A percentile compares a stretch with the other conserved stretches of the same genome.
Conservation (phyloP, 2,797 vertebrate species). For the Hylomyscus alleni region DNA sequence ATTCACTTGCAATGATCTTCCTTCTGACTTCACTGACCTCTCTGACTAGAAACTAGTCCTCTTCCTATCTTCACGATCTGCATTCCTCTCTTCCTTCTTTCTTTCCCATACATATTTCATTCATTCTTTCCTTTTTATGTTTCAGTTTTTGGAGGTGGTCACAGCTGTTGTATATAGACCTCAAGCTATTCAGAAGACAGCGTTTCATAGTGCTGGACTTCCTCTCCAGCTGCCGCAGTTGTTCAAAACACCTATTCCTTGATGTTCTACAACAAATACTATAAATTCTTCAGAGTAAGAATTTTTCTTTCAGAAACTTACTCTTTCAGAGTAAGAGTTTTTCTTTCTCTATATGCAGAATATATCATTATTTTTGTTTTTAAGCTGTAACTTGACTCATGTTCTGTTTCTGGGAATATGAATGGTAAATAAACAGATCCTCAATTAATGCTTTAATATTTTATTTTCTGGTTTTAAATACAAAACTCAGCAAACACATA, state of each 20-base stretch:
- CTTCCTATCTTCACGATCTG: too few species aligned
- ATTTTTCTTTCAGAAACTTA: too few species aligned
- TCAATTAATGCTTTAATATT: background rate
- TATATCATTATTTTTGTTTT: background rate
- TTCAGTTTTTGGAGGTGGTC: background rate
- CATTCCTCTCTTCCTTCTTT: background rate
- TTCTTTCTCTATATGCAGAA: background rate
- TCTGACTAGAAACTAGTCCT: background rate
- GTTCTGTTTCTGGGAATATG: background rate
- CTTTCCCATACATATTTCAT: background rate
- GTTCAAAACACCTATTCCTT: background rate
- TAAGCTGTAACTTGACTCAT: slow-evolving; percentile 7
- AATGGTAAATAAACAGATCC: background rate
- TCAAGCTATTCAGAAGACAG: too few species aligned
- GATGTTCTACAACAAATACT: too few species aligned
- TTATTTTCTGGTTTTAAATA: slow-evolving; percentile 29
- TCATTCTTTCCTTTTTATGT: background rate
- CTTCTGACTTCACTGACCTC: too few species aligned
- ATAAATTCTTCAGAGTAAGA: background rate
- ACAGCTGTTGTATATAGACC: background rate
- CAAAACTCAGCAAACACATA: background rate
- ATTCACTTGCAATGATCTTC: background rate
- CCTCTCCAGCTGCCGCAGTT: too few species aligned
- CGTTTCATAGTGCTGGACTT: background rate
- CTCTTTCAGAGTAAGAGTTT: too few species aligned